Evolutionary conservation across 2,888 invertebrate species (phyloP).

Genomic region (Oxyscelio sp.): DNA sequence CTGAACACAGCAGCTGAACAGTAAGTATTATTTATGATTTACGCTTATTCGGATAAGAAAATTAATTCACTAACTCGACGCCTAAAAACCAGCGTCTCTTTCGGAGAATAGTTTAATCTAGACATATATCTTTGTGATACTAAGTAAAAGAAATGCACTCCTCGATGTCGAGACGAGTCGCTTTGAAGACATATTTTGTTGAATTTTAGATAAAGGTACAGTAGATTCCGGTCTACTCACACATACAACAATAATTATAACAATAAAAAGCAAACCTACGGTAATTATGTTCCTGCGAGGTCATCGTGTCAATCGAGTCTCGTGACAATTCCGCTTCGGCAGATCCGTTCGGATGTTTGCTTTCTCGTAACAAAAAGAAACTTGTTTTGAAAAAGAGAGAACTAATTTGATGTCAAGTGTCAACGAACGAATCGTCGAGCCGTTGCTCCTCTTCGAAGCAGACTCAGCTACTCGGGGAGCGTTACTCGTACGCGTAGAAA

Average conservation of each 20-base stretch:
- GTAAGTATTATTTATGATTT: conserved; percentile 21
- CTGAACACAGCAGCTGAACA: neutral
- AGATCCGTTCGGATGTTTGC: conserved; percentile 27
- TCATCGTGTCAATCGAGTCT: conserved; percentile 63
- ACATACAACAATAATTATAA: conserved; percentile 49
- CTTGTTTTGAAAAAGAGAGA: no score
- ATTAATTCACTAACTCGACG: neutral
- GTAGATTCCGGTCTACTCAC: conserved; percentile 35
- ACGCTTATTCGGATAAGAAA: neutral
- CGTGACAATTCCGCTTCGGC: conserved; percentile 45
- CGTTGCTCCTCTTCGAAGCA: conserved; percentile 64
- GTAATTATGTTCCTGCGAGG: conserved; percentile 75
- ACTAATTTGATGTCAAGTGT: no score
- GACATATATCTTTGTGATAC: conserved; percentile 86
- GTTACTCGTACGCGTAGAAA: conserved; percentile 64
- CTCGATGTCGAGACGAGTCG: conserved; percentile 78
- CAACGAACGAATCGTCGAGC: conserved; percentile 23
- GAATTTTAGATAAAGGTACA: conserved; percentile 42
- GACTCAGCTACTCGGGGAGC: conserved; percentile 68
- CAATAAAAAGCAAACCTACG: conserved; percentile 67
- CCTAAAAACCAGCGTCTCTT: conserved; percentile 65
- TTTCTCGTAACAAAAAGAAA: no score
- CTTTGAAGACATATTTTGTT: conserved; percentile 74
- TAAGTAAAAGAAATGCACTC: conserved; percentile 80
- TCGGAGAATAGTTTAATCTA: conserved; percentile 75